A percentile compares a stretch with the other conserved stretches of the same genome.
Evolutionary conservation across 2,888 invertebrate genomes (phyloP).

Genomic region (Diarsia brunnea): DNA sequence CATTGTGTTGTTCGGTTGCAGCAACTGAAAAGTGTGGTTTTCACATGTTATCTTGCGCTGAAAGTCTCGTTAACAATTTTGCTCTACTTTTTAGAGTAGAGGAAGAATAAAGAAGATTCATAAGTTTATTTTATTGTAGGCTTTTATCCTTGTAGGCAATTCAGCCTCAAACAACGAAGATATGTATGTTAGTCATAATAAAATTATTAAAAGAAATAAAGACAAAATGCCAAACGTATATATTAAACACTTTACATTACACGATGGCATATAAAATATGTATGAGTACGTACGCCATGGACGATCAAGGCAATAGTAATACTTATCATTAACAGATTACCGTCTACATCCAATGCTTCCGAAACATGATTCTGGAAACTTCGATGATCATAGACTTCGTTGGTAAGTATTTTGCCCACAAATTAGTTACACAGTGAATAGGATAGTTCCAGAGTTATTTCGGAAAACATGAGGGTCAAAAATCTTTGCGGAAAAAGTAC

Average conservation of each 20-base stretch:
- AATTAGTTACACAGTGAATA: neutral
- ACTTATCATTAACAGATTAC: conserved; percentile 59
- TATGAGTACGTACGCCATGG: conserved; percentile 37
- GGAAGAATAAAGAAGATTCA: neutral
- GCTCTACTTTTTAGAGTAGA: neutral
- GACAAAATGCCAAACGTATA: neutral
- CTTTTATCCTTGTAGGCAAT: no score
- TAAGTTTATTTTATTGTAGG: no score
- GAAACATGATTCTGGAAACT: conserved; percentile 33
- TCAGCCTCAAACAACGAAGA: neutral
- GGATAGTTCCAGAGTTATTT: no score
- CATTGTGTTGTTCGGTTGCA: neutral
- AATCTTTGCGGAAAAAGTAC: neutral
- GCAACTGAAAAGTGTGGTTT: neutral
- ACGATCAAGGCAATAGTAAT: conserved; percentile 54
- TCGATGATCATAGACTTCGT: conserved; percentile 14
- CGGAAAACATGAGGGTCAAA: neutral
- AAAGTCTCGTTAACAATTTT: neutral
- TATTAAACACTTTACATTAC: conserved; percentile 14
- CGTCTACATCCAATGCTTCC: conserved; percentile 37
- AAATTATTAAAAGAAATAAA: neutral
- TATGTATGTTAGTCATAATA: neutral
- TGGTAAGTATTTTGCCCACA: conserved; percentile 3
- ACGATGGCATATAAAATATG: conserved; percentile 37
- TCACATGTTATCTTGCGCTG: neutral